These are phyloP conservation scores for Timema podura DNA, from an alignment of 2,888 invertebrate genomes.

Conservation along the genomic window DNA sequence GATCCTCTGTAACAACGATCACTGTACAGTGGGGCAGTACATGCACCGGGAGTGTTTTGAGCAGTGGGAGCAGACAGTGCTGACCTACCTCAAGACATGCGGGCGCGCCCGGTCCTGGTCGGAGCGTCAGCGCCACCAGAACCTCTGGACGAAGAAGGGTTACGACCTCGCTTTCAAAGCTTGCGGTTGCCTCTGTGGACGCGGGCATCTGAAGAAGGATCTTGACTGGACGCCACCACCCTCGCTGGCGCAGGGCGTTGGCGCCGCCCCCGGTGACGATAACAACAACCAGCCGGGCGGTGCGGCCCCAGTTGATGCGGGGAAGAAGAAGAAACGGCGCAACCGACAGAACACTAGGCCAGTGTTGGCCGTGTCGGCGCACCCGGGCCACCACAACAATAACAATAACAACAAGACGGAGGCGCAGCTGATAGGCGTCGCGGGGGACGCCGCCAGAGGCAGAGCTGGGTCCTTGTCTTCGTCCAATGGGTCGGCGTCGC, in stretches of 20 bases:
- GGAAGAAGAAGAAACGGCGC: conserved; percentile 64
- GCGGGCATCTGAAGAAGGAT: conserved; percentile 92
- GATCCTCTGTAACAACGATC: conserved; percentile 92
- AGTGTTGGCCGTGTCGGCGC: conserved; percentile 55
- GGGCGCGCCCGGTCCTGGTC: conserved; percentile 93
- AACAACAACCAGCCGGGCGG: conserved; percentile 33
- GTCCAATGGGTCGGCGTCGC: conserved; percentile 74
- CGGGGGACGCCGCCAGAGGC: conserved; percentile 50
- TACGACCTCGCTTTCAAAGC: conserved; percentile 95
- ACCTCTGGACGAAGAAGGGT: conserved; percentile 96
- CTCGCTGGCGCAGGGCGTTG: conserved; percentile 48
- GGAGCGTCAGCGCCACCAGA: conserved; percentile 89
- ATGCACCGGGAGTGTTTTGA: conserved; percentile 97
- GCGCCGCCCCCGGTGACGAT: conserved; percentile 42
- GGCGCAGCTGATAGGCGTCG: conserved; percentile 38
- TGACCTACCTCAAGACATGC: conserved; percentile 84
- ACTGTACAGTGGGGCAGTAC: conserved; percentile 80
- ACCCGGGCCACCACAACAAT: conserved; percentile 35
- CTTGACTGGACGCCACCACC: conserved; percentile 77
- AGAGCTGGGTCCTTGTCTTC: conserved; percentile 74
- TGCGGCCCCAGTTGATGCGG: conserved; percentile 47
- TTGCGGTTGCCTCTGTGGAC: conserved; percentile 89
- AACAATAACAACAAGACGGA: conserved; percentile 26
- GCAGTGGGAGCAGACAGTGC: conserved; percentile 85
- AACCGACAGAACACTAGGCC: conserved; percentile 64